phyloP scores from a whole-genome alignment of 2,797 vertebrate species.

The Pipistrellus pipistrellus region DNA sequence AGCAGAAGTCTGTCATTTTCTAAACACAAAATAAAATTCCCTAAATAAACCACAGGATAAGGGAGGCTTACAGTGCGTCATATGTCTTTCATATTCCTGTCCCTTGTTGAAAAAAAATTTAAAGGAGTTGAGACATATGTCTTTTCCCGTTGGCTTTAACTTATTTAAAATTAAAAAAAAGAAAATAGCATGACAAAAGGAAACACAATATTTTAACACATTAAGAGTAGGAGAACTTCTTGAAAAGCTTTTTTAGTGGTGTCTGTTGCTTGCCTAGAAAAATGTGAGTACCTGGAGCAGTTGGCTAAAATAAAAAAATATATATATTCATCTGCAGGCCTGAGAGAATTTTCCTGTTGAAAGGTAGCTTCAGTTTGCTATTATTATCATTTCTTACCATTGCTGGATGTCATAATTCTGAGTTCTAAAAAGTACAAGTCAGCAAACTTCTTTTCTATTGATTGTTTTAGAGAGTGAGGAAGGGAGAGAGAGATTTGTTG shows the following conservation, averaged over 20 bases:
- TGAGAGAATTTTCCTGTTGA: conserved; percentile 48
- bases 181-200: conserved; percentile 14
- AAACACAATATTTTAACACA: conserved; percentile 44
- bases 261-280: conserved; percentile 51
- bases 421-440: conserved; percentile 53
- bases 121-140: conserved; percentile 41
- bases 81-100: conserved; percentile 64
- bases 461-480: background rate
- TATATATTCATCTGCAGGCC: background rate
- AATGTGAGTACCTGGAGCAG: background rate
- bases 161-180: conserved; percentile 62
- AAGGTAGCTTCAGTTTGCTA: conserved; percentile 22
- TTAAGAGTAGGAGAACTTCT: conserved; percentile 55
- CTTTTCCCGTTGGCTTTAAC: conserved; percentile 54
- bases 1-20: conserved; percentile 77
- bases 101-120: conserved; percentile 53
- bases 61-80: conserved; percentile 74
- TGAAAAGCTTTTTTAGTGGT: conserved; percentile 37
- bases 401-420: conserved; percentile 2
- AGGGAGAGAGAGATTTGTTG: background rate
- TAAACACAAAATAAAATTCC: conserved; percentile 78
- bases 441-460: background rate
- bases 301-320: conserved; percentile 3
- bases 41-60: conserved; percentile 78
- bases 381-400: background rate